Evolutionary conservation across 2,888 invertebrate genomes (phyloP), one percentile per base, ranked within the genome.

Genomic region (Isotomurus palustris): DNA sequence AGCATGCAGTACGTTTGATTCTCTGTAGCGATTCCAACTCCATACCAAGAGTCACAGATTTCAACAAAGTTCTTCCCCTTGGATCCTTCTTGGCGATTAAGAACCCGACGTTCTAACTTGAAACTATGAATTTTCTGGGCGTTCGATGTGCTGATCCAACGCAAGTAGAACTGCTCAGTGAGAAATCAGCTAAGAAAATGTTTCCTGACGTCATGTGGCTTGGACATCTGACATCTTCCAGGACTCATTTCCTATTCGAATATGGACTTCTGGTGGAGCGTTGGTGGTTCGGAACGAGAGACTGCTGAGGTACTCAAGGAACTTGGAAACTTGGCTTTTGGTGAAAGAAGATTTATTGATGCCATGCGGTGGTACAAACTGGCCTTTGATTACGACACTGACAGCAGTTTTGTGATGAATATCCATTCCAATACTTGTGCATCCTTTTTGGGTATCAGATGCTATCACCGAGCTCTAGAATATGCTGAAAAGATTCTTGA

Each of bases 21-120:
- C 17, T 50, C 21, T 36, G 38, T 36, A 50, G 38, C 38, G 35
- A 24, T 19, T n/a, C 28, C 14, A 12, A 17, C 24, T 21, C 38
- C 27, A 24, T 25, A 27, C n/a, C n/a, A n/a, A n/a, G n/a, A n/a
- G n/a, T n/a, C n/a, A n/a, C n/a, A n/a, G n/a, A 38, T 38, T 12
- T 36, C n/a, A 24, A 4, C 1, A 25, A 38, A 17, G 36, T 50
- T 38, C 28, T 50, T 10, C 50, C 50, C 10, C 6, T 19, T 6
- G 50, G 50, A 14, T 19, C 38, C 0, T 8, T 50, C 10, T 1
- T 50, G 22, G 50, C 50, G 14, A 38, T 50, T 24, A 50, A 50
- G 25, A 50, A 50, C 17, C 50, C 50, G 2, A 36, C 19, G 1
- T 36, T 36, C 25, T 36, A 50, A 17, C 10, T 3, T n/a, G 6